These are phyloP conservation scores for Subacronicta megacephala DNA, from an alignment of 2,888 invertebrate species.

Conservation along the genomic window DNA sequence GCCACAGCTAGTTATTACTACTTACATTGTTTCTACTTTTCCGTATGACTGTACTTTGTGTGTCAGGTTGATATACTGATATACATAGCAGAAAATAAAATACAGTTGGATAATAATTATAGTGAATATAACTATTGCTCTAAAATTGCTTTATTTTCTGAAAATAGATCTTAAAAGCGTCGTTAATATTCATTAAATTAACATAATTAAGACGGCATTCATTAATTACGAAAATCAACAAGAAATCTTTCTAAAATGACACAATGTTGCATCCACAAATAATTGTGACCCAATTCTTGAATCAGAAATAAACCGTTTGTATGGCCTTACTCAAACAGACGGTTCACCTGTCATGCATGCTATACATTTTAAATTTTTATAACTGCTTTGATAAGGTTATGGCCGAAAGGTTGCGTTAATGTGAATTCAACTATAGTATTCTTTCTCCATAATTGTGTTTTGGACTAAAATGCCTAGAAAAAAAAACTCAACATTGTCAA, in stretches of 20 bases:
- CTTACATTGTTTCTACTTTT: conserved; percentile 25
- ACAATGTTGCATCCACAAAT: conserved; percentile 51
- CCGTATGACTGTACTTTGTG: conserved; percentile 29
- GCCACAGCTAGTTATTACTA: conserved; percentile 30
- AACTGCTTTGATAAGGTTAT: conserved; percentile 16
- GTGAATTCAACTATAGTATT: conserved; percentile 20
- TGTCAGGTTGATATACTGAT: too few species aligned
- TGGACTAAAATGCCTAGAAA: too few species aligned
- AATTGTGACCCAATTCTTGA: conserved; percentile 57
- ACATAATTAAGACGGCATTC: conserved; percentile 25
- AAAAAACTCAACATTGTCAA: too few species aligned
- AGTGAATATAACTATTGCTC: too few species aligned
- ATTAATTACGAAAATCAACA: conserved; percentile 21
- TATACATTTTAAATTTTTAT: conserved; percentile 45
- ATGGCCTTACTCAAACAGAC: conserved; percentile 51
- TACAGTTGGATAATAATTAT: too few species aligned
- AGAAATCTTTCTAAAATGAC: conserved; percentile 47
- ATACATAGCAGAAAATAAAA: too few species aligned
- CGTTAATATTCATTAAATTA: background rate
- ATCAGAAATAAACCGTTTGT: conserved; percentile 55
- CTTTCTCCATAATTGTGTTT: too few species aligned
- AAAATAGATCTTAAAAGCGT: conserved; percentile 5
- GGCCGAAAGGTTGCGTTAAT: conserved; percentile 20
- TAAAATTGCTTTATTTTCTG: too few species aligned
- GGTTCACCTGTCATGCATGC: conserved; percentile 46